Base-by-base conservation (phyloP, 2,113 vertebrate genomes). In the Chaenogobius annularis region DNA sequence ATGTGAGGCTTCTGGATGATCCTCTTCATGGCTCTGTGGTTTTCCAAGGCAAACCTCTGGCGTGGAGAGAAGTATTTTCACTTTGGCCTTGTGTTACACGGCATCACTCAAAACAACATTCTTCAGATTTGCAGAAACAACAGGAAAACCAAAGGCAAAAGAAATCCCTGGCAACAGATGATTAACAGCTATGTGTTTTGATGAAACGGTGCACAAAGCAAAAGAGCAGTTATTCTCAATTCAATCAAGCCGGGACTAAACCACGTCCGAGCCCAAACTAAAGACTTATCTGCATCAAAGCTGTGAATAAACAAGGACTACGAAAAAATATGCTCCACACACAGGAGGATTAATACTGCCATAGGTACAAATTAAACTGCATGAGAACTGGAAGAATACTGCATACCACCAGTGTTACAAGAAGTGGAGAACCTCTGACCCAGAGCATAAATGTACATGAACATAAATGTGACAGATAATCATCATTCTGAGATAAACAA, bases 31-130 rank as follows among this genome's bases (percentile, higher is more conserved):
- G 65, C 68, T 80, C 73, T 80, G 87, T 74, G 80, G 82, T 89
- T 89, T 43, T 90, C 79, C 69, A 89, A 89, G 80, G 81, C 87
- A 80, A 82, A 87, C 83, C 65, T 83, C 71, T 89, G 76, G 82
- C 85, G 75, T 63, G 17, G 75, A 78, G 69, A 61, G 66, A 81
- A 43, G 73, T 80, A 86, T 90, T 85, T 83, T 87, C 84, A 82
- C 84, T 85, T 79, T 83, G 83, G 87, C 84, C 48, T 74, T 78
- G 79, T 82, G 84, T 77, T 82, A 20, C 68, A 81, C 71, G 23
- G 80, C 75, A 73, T 85, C 84, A 81, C 56, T 85, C 77, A 80
- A 72, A 86, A 87, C 81, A 87, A 80, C 77, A 82, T 56, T 77
- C 75, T 82, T 85, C 59, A 72, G 80, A 17, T 86, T 81, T 75